phyloP scores from a whole-genome alignment of 2,113 vertebrate genomes.

The Sphaerodactylus townsendi region DNA sequence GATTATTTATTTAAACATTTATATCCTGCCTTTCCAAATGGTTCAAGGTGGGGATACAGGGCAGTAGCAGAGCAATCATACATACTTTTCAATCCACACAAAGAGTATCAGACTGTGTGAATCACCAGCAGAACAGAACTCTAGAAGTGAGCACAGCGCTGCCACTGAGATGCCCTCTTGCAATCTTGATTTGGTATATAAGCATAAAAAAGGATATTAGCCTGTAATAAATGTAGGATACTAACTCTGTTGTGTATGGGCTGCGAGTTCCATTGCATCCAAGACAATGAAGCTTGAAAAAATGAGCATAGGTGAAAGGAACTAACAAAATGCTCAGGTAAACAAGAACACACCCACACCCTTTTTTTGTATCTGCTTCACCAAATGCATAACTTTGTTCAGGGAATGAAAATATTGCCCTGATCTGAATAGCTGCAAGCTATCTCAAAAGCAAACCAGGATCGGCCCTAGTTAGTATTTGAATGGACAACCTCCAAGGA shows the following conservation, averaged over 20 bases:
- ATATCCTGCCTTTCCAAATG: no score
- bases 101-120: no score
- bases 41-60: no score
- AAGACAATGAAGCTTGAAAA: not conserved
- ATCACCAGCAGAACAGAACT: no score
- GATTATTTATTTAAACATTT: no score
- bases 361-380: not conserved
- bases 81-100: no score
- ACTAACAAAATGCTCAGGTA: not conserved
- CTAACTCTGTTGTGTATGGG: not conserved
- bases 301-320: not conserved
- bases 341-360: not conserved
- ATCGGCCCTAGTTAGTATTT: no score
- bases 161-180: not conserved
- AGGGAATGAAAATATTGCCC: not conserved
- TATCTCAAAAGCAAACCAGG: no score
- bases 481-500: no score
- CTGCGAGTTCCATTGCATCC: not conserved
- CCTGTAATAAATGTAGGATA: not conserved
- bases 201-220: not conserved
- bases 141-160: no score
- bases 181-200: not conserved
- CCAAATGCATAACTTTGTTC: not conserved
- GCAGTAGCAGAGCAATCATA: no score
- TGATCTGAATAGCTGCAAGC: no score